Evolutionary conservation across 2,888 invertebrate genomes (phyloP), one percentile per base, ranked within the genome.

Genomic region (Harpagoxenus sublaevis): DNA sequence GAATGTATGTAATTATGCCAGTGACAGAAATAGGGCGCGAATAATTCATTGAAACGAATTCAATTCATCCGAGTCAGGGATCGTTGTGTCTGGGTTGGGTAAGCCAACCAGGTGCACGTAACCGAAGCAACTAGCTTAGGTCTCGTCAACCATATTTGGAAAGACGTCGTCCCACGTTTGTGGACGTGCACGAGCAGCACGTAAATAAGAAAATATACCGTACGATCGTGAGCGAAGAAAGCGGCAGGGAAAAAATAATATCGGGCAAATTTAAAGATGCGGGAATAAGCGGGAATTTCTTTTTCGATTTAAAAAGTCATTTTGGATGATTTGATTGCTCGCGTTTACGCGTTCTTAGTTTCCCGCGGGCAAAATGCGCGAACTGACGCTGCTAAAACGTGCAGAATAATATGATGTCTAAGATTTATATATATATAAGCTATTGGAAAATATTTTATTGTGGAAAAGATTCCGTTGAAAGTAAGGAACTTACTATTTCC

Each of bases 141-240:
- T 77, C 79, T 83, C 51, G 79, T 74, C 95, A 28, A 95, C 95
- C 95, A 96, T 95, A 90, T 96, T 95, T 73, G 95, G 94, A 90
- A 96, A 95, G 94, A 97, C 96, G 87, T 97, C 96, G 87, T 96
- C 96, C 93, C 96, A 95, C 70, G 96, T 95, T 89, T 96, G 96
- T 78, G 8, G 96, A 96, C 92, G 97, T 96, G 23, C 10, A 88
- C 88, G 77, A 84, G 66, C 70, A 45, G 57, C 68, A 78, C 66
- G 78, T 85, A 92, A 81, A 81, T 81, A 73, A 81, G 39, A 81
- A 81, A 90, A 62, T 60, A 62, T 60, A 60, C 70, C 42, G 63
- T 74, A 83, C 66, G 73, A 77, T 55, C 66, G 28, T 42, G 6
- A 39, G 5, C 23, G 53, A 78, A 23, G 53, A 63, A 45, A 86